Evolutionary conservation across 2,113 vertebrate genomes (phyloP).

Genomic region (Oxyura jamaicensis): DNA sequence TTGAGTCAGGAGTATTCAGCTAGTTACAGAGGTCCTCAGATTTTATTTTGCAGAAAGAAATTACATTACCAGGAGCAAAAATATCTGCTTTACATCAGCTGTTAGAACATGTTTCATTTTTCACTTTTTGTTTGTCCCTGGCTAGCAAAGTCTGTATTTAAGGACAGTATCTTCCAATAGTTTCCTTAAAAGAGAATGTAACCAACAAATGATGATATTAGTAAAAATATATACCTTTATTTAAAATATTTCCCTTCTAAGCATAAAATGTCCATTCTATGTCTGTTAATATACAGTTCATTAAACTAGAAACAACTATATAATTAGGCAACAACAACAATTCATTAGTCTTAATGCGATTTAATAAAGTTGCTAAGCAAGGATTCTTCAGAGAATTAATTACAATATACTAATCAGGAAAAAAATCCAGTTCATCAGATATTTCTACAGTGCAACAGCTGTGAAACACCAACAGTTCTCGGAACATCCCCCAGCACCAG

Average conservation of each 20-base stretch:
- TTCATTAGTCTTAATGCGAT: conserved; percentile 70
- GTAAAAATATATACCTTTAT: not conserved
- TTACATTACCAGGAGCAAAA: not conserved
- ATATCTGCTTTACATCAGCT: not conserved
- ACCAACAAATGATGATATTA: not conserved
- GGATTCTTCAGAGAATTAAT: conserved; percentile 71
- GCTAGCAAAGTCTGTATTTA: not conserved
- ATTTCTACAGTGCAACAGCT: not conserved
- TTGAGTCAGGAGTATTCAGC: not conserved
- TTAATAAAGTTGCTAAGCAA: conserved; percentile 68
- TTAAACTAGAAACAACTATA: conserved; percentile 67
- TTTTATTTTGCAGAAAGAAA: not conserved
- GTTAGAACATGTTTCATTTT: not conserved
- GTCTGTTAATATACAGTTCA: conserved; percentile 58
- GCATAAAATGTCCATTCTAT: not conserved
- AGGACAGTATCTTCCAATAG: not conserved
- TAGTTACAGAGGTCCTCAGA: not conserved
- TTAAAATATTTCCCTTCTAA: conserved; percentile 2
- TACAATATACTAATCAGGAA: conserved; percentile 45
- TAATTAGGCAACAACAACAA: conserved; percentile 72
- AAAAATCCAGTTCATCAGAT: not conserved
- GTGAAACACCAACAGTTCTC: not conserved
- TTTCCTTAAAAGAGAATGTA: not conserved
- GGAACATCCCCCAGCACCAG: not conserved
- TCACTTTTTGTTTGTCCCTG: not conserved